phyloP scores from a whole-genome alignment of 2,113 vertebrate species.

The Phoxinus phoxinus region DNA sequence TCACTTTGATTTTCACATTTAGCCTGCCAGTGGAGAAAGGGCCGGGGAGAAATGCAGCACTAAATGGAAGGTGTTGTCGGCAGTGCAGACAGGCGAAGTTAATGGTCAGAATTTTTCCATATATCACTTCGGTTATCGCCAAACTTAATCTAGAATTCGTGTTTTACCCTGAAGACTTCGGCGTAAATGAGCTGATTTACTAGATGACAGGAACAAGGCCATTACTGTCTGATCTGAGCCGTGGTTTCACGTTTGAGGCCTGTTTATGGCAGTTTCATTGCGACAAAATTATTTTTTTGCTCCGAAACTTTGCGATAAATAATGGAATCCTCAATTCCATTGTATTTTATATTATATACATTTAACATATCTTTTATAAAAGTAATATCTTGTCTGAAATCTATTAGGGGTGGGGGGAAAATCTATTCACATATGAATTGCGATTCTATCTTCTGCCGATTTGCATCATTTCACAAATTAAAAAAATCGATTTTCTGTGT shows the following conservation, averaged over 20 bases:
- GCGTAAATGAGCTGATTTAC: conserved; percentile 35
- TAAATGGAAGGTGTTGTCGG: conserved; percentile 56
- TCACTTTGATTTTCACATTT: conserved; percentile 82
- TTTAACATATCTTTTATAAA: not conserved
- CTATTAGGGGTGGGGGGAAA: too few species aligned
- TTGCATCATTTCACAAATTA: too few species aligned
- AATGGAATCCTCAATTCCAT: not conserved
- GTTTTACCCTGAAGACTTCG: conserved; percentile 3
- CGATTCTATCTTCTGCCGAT: too few species aligned
- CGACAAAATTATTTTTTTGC: not conserved
- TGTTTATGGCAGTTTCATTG: not conserved
- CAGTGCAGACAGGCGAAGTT: conserved; percentile 32
- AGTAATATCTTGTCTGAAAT: too few species aligned
- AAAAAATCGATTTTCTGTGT: too few species aligned
- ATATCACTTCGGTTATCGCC: not conserved
- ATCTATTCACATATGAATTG: too few species aligned
- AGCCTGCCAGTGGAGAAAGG: conserved; percentile 65
- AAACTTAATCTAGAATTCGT: conserved; percentile 6
- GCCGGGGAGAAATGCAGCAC: conserved; percentile 49
- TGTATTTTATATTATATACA: not conserved
- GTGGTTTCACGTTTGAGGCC: conserved; percentile 63
- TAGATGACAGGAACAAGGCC: conserved; percentile 18
- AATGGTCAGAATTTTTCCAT: conserved; percentile 29
- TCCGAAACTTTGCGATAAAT: not conserved
- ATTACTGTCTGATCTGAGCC: conserved; percentile 39